Base-by-base conservation (phyloP, 2,888 invertebrate genomes). In the Drosophila emarginata region DNA sequence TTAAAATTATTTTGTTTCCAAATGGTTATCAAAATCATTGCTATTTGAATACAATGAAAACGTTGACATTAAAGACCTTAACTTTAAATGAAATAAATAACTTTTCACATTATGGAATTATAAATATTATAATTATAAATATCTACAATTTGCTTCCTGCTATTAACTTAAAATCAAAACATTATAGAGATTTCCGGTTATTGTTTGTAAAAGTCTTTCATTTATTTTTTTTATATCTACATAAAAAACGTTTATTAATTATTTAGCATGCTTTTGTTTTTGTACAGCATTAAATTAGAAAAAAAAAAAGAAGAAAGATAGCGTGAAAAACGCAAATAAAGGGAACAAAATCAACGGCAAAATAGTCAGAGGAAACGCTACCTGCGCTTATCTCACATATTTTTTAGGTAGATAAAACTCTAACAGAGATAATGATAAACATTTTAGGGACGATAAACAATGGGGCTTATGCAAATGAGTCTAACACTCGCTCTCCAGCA, bases 401-500 rank as follows among this genome's bases (percentile, higher is more conserved):
- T 57, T 18, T 54, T 62, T 74, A 74, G 79, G 81, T 70, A 77
- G 65, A 57, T 39, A 59, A 66, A 74, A 52, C 53, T 28, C 45
- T 53, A 65, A 62, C 26, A 50, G 56, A 32, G 32, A 32, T 32
- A 32, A 63, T 72, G 74, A 63, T 50, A 57, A 52, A 51, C 62
- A 57, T 28, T 51, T 51, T 28, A 15, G 23, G 40, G 28, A 67
- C 12, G 72, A 87, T 81, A 79, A 51, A 37, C 39, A 32, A 32
- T 32, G 64, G 65, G 71, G 67, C 54, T 58, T 59, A 67, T 32
- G 53, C 14, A 15, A 57, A n/a, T 26, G 4, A 5, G 21, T 45
- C 54, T 87, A 85, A 61, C 89, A 88, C 37, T 89, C 88, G 76
- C 85, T 85, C 63, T 91, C 91, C 12, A 91, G 77, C 67, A 91